phyloP scores from a whole-genome alignment of 2,888 invertebrate genomes.

The Achlya flavicornis region DNA sequence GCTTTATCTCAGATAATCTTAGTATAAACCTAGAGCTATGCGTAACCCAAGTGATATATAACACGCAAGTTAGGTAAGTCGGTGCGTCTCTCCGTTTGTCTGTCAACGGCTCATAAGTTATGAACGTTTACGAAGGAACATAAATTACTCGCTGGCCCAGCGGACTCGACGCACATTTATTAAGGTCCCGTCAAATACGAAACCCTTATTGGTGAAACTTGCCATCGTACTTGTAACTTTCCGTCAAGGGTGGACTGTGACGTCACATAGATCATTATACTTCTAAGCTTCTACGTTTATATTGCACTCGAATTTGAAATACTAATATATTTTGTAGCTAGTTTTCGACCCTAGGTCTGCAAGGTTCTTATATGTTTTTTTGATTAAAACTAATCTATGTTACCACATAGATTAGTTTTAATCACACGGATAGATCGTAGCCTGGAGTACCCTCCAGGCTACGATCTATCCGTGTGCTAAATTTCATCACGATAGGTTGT shows the following conservation, averaged over 20 bases:
- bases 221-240: neutral
- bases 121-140: constrained; percentile 2
- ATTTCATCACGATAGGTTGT: too few relatives aligned
- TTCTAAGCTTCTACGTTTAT: too few relatives aligned
- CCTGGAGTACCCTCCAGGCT: too few relatives aligned
- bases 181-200: constrained; percentile 2
- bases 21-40: neutral
- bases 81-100: neutral
- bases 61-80: neutral
- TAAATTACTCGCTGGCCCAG: constrained; percentile 1
- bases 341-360: too few relatives aligned
- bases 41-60: neutral
- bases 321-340: too few relatives aligned
- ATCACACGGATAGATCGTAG: too few relatives aligned
- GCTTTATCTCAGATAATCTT: too few relatives aligned
- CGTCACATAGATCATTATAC: neutral
- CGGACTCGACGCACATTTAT: neutral
- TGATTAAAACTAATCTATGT: too few relatives aligned
- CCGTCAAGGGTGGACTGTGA: neutral
- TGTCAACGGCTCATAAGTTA: constrained; percentile 10
- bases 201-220: constrained; percentile 1
- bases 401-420: too few relatives aligned
- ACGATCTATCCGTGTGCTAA: too few relatives aligned
- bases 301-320: too few relatives aligned
- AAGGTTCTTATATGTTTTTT: too few relatives aligned